Conservation (phyloP, 2,113 vertebrate species). For the Mellivora capensis region DNA sequence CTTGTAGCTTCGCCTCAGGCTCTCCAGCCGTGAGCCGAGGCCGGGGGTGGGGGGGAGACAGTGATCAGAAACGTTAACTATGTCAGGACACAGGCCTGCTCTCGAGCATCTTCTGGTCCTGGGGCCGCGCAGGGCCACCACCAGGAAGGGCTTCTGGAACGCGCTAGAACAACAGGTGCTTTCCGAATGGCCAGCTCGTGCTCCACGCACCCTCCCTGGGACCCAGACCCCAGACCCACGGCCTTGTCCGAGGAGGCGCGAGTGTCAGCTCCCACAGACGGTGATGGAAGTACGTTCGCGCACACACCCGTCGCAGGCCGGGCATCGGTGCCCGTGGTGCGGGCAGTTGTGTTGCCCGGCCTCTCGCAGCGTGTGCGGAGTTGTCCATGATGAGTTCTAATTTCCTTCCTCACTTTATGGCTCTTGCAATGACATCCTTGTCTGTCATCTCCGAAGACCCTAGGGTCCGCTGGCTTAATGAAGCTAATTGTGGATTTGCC, state of each 20-base stretch:
- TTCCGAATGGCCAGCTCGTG: rapidly evolving
- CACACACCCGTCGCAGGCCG: rapidly evolving
- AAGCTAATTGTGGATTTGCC: not conserved
- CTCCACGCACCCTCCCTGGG: rapidly evolving
- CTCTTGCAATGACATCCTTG: not conserved
- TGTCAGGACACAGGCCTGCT: rapidly evolving
- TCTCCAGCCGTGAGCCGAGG: rapidly evolving
- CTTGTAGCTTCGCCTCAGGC: not conserved
- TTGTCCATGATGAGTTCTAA: not conserved
- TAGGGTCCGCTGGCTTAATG: not conserved
- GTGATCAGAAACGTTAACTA: not conserved
- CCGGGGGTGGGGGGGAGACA: not conserved
- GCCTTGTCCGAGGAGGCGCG: not conserved
- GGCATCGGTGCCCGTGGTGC: not conserved
- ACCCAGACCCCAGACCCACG: not conserved
- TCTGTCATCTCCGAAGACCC: not conserved
- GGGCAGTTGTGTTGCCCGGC: not conserved
- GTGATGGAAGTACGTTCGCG: rapidly evolving
- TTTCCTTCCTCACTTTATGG: not conserved
- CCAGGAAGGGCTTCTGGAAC: not conserved
- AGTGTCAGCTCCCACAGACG: not conserved
- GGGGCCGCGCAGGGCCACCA: not conserved
- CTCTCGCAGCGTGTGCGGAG: not conserved
- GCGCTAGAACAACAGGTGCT: rapidly evolving
- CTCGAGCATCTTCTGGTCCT: rapidly evolving